Evolutionary conservation across 2,888 invertebrate species (phyloP).

Genomic region (Drosophila subsilvestris): DNA sequence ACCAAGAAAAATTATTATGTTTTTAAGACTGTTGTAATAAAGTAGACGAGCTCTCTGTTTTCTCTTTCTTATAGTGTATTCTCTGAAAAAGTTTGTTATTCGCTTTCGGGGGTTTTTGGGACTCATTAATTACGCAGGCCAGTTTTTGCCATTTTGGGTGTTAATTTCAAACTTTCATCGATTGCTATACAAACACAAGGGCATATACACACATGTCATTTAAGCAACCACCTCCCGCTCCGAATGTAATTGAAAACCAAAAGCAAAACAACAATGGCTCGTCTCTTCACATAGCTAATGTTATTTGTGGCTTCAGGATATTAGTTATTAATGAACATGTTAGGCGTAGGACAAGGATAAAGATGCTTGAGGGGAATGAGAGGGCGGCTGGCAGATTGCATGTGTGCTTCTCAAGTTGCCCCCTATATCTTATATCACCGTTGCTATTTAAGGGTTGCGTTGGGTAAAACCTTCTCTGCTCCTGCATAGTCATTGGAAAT

Average conservation of each 20-base stretch:
- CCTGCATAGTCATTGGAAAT: conserved; percentile 40
- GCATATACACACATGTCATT: conserved; percentile 42
- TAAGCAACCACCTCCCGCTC: conserved; percentile 50
- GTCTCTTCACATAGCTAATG: conserved; percentile 55
- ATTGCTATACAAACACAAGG: conserved; percentile 47
- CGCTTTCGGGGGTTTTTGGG: conserved; percentile 59
- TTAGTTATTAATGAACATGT: conserved; percentile 78
- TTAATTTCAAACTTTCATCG: conserved; percentile 79
- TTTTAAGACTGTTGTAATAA: not conserved
- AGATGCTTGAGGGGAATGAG: conserved; percentile 20
- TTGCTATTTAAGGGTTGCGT: conserved; percentile 63
- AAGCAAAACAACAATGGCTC: conserved; percentile 69
- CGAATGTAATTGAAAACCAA: conserved; percentile 76
- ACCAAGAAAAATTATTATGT: conserved; percentile 8
- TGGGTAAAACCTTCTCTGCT: conserved; percentile 36
- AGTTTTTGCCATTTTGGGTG: conserved; percentile 62
- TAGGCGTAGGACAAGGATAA: conserved; percentile 49
- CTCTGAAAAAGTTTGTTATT: conserved; percentile 39
- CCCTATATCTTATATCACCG: conserved; percentile 20
- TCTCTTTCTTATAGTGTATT: conserved; percentile 15
- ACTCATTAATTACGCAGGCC: conserved; percentile 74
- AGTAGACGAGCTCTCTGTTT: not conserved
- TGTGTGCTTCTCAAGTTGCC: conserved; percentile 39
- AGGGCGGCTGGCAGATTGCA: conserved; percentile 14
- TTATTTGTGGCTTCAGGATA: conserved; percentile 76